Evolutionary conservation across 2,113 vertebrate species (phyloP).

Genomic region (Gavia stellata): DNA sequence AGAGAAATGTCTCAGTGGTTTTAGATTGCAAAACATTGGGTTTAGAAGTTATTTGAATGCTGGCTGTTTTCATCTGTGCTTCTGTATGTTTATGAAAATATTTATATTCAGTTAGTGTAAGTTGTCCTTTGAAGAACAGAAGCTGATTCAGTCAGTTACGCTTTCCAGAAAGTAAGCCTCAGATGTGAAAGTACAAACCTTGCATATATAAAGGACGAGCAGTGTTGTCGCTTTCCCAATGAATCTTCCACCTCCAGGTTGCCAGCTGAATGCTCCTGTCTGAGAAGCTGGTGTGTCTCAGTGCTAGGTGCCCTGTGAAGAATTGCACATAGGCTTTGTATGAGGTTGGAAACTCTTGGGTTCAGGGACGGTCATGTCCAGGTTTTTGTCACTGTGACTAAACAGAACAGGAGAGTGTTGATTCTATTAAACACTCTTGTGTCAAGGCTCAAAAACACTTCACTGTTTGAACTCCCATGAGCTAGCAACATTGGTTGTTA

Average conservation of each 20-base stretch:
- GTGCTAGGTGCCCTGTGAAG: background rate
- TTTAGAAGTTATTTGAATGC: background rate
- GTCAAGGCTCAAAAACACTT: background rate
- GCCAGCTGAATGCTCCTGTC: background rate
- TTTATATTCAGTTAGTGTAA: background rate
- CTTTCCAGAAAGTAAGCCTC: background rate
- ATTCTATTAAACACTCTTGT: background rate
- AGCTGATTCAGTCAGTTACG: background rate
- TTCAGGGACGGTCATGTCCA: background rate
- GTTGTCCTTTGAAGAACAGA: slow-evolving; percentile 14
- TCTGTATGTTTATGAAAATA: background rate
- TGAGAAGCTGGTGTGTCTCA: background rate
- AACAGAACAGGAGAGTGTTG: background rate
- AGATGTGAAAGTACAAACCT: background rate
- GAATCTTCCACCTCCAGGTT: background rate
- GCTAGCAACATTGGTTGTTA: background rate
- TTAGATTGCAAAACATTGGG: background rate
- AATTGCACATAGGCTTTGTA: background rate
- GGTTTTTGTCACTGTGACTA: background rate
- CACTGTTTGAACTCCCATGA: background rate
- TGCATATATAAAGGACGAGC: background rate
- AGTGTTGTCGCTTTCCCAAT: background rate
- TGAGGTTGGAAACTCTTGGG: background rate
- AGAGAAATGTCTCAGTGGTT: background rate
- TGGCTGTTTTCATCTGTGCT: background rate